A percentile compares a stretch with the other conserved stretches of the same genome.
Conservation (phyloP, 2,113 vertebrate species). For the Scartelaos histophorus region DNA sequence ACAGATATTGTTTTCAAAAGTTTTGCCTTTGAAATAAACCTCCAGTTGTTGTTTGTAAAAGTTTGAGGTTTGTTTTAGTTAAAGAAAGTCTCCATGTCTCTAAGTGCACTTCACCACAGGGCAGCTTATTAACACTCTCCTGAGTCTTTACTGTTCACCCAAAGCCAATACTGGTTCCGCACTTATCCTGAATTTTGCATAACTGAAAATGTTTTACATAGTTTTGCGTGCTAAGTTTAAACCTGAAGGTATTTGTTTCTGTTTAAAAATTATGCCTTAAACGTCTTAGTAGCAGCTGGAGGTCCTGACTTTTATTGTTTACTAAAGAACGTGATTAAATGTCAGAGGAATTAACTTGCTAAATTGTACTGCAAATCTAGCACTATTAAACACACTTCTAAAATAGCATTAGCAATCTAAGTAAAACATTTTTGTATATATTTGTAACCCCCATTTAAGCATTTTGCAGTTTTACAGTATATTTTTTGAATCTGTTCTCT, state of each 20-base stretch:
- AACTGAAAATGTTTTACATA: neutral
- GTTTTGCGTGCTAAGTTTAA: neutral
- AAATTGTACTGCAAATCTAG: neutral
- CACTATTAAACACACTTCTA: neutral
- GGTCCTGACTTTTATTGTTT: neutral
- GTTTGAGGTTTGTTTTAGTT: neutral
- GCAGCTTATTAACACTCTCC: neutral
- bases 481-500: too few species aligned
- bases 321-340: neutral
- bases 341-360: neutral
- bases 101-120: conserved; percentile 6
- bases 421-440: neutral
- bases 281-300: neutral
- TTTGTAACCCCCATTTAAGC: too few species aligned
- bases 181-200: neutral
- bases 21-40: neutral
- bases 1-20: neutral
- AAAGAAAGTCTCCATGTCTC: conserved; percentile 7
- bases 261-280: neutral
- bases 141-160: neutral
- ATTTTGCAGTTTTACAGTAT: too few species aligned
- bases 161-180: neutral
- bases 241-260: neutral
- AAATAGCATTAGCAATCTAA: neutral
- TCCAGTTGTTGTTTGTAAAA: neutral